Evolutionary conservation across 2,888 invertebrate genomes (phyloP), one percentile per base, ranked within the genome.

Genomic region (Xestia ashworthii): DNA sequence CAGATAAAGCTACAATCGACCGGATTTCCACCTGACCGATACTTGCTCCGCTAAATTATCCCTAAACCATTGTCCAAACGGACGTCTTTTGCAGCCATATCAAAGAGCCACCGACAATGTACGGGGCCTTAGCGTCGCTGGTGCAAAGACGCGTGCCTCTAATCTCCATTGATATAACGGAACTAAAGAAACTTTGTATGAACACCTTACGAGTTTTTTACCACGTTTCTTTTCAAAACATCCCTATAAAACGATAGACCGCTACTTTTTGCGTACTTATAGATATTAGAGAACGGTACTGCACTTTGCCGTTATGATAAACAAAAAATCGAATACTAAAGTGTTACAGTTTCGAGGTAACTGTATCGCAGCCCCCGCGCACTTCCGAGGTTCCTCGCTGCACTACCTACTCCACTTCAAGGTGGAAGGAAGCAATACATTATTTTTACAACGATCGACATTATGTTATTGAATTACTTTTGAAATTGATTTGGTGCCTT

Each of bases 401-500:
- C 86, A 90, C 87, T 90, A 89, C 87, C 86, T 84, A 89, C 85
- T 83, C 71, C 38, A 89, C 90, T 93, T 91, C 93, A 96, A 96
- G 96, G 96, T 96, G 96, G 94, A 94, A 96, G 96, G 96, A 96
- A 96, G 96, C 95, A 95, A 96, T 96, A 95, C 93, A 95, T 96
- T 95, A 95, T 92, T 92, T 94, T 94, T 94, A 94, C 92, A 88
- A 90, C 93, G 93, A 95, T 96, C 94, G 91, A 94, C 95, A 95
- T 96, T 96, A 95, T 95, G 96, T 96, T 96, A 96, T 96, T 96
- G 96, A 95, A 96, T 96, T 96, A 96, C 96, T 96, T 94, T 95
- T 92, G 91, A 95, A 94, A 95, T 94, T 95, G 94, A 95, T 95
- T 95, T 92, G 90, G 91, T 93, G 90, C 93, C 90, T 92, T 91